Percentiles rank a stretch among this genome's conserved stretches.
These are phyloP conservation scores for Apodemus speciosus DNA, from an alignment of 2,113 vertebrate species.

Conservation along the genomic window DNA sequence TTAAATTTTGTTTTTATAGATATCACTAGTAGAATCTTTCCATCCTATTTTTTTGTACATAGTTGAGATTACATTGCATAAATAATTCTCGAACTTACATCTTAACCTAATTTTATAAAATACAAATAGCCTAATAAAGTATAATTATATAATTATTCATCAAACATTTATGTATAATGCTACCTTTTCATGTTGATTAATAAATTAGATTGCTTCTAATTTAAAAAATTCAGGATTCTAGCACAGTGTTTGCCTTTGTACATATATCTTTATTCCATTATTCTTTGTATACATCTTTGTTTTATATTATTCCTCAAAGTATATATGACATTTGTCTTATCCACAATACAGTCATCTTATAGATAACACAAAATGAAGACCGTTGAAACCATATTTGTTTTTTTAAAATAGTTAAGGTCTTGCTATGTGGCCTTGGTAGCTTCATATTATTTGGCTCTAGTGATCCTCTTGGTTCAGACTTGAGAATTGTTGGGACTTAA, in stretches of 20 bases:
- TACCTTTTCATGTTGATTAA: slow-evolving; percentile 41
- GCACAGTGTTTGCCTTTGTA: neutral
- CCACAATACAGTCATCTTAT: slow-evolving; percentile 1
- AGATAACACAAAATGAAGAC: slow-evolving; percentile 30
- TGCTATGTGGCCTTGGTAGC: neutral
- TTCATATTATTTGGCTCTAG: neutral
- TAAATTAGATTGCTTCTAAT: slow-evolving; percentile 23
- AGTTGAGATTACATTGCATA: slow-evolving; percentile 3
- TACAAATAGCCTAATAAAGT: slow-evolving; percentile 45
- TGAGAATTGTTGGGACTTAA: neutral
- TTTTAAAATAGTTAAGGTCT: neutral
- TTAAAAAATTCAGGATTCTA: slow-evolving; percentile 42
- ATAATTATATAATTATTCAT: slow-evolving; percentile 5
- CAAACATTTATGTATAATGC: slow-evolving; percentile 30
- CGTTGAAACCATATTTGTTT: neutral
- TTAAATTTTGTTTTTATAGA: neutral
- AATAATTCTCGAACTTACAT: slow-evolving; percentile 31
- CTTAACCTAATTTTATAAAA: slow-evolving; percentile 42
- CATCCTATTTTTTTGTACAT: neutral
- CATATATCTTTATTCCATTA: slow-evolving; percentile 49
- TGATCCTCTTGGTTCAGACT: neutral
- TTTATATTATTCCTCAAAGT: slow-evolving; percentile 30
- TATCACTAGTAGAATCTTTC: neutral
- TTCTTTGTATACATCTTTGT: slow-evolving; percentile 32
- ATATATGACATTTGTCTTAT: neutral